Percentiles rank a stretch among this genome's conserved stretches.
These are phyloP conservation scores for Dasysyrphus albostriatus DNA, from an alignment of 2,888 invertebrate species.

Conservation along the genomic window DNA sequence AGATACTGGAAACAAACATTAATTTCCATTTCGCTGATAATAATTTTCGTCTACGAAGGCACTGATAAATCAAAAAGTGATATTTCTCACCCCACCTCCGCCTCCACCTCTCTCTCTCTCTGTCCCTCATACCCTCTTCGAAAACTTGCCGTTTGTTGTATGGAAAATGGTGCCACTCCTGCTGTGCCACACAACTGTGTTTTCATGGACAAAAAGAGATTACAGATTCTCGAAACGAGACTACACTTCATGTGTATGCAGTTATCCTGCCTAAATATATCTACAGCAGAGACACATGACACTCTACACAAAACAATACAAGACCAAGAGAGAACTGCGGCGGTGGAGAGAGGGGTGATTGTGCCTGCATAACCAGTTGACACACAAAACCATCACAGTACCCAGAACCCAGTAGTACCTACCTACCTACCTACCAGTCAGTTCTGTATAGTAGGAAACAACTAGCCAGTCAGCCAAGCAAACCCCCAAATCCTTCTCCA, in stretches of 20 bases:
- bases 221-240: slow-evolving; percentile 62
- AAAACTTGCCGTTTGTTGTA: slow-evolving; percentile 4
- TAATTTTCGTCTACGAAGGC: slow-evolving; percentile 76
- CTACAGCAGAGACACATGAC: slow-evolving; percentile 30
- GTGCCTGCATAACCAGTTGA: slow-evolving; percentile 70
- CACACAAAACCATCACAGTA: slow-evolving; percentile 62
- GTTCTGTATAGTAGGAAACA: background rate
- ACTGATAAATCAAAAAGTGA: slow-evolving; percentile 76
- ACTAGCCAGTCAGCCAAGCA: slow-evolving; percentile 37
- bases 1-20: slow-evolving; percentile 74
- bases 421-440: background rate
- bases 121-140: background rate
- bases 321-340: slow-evolving; percentile 1
- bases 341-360: background rate
- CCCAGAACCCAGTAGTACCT: background rate
- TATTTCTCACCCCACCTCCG: slow-evolving; percentile 61
- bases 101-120: background rate
- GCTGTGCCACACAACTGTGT: slow-evolving; percentile 38
- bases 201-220: slow-evolving; percentile 71
- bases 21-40: slow-evolving; percentile 76
- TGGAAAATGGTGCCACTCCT: slow-evolving; percentile 40
- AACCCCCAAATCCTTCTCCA: slow-evolving; percentile 11
- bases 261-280: slow-evolving; percentile 71
- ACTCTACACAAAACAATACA: slow-evolving; percentile 42
- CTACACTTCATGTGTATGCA: slow-evolving; percentile 71